These are phyloP conservation scores for Castor canadensis DNA, from an alignment of 2,113 vertebrate species.

Conservation along the genomic window DNA sequence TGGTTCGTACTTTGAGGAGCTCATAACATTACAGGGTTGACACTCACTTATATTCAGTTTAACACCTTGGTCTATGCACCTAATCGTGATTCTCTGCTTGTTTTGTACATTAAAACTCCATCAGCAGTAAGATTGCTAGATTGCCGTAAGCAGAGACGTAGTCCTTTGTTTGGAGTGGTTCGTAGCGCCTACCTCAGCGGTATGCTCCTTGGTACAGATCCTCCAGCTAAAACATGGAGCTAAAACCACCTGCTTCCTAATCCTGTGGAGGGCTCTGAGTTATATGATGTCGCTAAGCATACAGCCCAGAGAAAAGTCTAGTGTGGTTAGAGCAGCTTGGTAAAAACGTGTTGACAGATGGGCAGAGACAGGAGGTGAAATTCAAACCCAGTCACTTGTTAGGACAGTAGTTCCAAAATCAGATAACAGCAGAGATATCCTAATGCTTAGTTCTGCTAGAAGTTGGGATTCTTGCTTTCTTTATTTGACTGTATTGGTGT, in stretches of 20 bases:
- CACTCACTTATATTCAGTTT: background rate
- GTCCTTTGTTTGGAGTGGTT: background rate
- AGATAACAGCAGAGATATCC: background rate
- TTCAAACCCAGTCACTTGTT: slow-evolving; percentile 12
- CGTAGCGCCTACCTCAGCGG: background rate
- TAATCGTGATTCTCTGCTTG: background rate
- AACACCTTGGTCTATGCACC: background rate
- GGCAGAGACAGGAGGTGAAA: slow-evolving; percentile 49
- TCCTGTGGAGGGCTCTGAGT: background rate
- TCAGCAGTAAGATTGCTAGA: background rate
- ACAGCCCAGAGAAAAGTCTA: background rate
- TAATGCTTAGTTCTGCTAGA: background rate
- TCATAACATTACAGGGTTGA: background rate
- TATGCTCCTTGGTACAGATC: background rate
- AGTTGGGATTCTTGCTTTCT: background rate
- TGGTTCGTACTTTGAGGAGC: background rate
- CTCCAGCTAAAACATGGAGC: background rate
- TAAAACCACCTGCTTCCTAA: background rate
- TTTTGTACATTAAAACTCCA: background rate
- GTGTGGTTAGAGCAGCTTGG: background rate
- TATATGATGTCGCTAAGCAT: background rate
- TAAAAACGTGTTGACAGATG: slow-evolving; percentile 54
- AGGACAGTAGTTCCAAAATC: background rate
- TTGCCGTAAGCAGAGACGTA: background rate
- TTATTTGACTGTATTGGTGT: background rate